Evolutionary conservation across 2,113 vertebrate genomes (phyloP).

Genomic region (Chloropsis cyanopogon): DNA sequence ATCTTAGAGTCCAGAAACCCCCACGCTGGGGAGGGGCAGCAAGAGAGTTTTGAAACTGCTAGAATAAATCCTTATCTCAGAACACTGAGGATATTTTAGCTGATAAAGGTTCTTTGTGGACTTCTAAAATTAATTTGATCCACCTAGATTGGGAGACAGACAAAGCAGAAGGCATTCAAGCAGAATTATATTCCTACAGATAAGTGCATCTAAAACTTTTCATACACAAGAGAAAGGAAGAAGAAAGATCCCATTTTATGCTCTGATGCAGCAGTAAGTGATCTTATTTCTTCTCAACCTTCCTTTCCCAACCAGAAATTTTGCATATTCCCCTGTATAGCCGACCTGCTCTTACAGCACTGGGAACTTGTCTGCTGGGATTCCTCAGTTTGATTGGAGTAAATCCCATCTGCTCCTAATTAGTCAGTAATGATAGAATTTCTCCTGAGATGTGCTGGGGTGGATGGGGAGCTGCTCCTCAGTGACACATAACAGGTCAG

Average conservation of each 20-base stretch:
- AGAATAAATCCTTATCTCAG: conserved; percentile 51
- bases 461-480: background rate
- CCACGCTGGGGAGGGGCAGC: background rate
- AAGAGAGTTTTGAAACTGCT: conserved; percentile 7
- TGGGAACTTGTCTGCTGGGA: background rate
- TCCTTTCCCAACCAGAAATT: background rate
- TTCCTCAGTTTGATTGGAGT: background rate
- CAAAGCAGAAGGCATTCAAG: background rate
- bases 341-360: background rate
- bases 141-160: background rate
- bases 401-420: background rate
- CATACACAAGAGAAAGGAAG: background rate
- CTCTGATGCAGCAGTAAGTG: background rate
- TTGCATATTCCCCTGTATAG: background rate
- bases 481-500: rapidly evolving
- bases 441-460: background rate
- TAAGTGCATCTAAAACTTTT: background rate
- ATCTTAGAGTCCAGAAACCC: background rate
- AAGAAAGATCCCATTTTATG: background rate
- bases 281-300: background rate
- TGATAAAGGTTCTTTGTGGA: conserved; percentile 6
- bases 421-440: background rate
- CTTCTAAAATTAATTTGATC: conserved; percentile 28
- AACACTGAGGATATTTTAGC: background rate
- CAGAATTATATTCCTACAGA: background rate